A percentile compares a stretch with the other conserved stretches of the same genome.
Evolutionary conservation across 2,113 vertebrate species (phyloP).

Genomic region (Pionites leucogaster): DNA sequence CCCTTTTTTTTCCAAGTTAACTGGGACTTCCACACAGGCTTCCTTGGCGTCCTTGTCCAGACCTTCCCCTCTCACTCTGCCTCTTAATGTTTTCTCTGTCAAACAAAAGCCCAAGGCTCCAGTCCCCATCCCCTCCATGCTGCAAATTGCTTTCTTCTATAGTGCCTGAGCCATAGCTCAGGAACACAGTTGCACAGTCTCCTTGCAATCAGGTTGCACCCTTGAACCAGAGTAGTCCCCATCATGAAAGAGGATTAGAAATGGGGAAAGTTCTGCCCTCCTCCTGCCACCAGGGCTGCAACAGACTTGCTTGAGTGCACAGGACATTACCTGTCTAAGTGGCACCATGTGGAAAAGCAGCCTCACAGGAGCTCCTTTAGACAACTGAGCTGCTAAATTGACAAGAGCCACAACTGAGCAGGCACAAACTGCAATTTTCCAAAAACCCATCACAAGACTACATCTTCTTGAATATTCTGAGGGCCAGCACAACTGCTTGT

Average conservation of each 20-base stretch:
- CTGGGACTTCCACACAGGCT: neutral
- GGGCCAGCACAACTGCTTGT: neutral
- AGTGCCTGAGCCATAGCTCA: neutral
- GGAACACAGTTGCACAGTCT: neutral
- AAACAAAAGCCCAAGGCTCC: neutral
- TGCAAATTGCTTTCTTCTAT: neutral
- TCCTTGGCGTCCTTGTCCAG: neutral
- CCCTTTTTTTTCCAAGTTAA: neutral
- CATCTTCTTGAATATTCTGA: neutral
- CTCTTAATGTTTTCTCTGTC: neutral
- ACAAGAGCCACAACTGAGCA: neutral
- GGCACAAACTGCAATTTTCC: neutral
- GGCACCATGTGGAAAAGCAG: neutral
- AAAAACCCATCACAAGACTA: neutral
- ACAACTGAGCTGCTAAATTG: neutral
- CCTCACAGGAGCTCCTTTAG: neutral
- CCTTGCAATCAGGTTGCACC: neutral
- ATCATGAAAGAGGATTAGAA: neutral
- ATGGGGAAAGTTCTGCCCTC: neutral
- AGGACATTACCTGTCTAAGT: neutral
- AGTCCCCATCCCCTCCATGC: neutral
- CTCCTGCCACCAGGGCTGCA: neutral
- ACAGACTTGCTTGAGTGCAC: neutral
- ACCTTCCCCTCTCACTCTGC: neutral
- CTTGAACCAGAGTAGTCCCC: neutral